phyloP scores from a whole-genome alignment of 2,797 vertebrate genomes.

The Hypotaenidia philippensis region DNA sequence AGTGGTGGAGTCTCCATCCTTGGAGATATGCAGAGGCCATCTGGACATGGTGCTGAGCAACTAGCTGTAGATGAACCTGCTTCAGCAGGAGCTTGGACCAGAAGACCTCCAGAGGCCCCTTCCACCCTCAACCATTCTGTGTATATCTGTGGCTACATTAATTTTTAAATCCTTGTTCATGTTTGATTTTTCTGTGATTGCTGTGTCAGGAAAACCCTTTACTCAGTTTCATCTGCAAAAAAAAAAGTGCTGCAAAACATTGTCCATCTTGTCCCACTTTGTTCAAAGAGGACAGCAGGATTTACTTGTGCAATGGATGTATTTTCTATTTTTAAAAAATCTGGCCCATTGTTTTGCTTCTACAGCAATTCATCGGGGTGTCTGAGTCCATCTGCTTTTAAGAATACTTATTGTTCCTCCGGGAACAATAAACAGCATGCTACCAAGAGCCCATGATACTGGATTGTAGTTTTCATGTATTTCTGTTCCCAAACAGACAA shows the following conservation, averaged over 20 bases:
- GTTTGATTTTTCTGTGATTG: neutral
- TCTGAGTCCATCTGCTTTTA: constrained; percentile 60
- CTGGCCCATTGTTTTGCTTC: constrained; percentile 45
- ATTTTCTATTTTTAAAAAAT: constrained; percentile 57
- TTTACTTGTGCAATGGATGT: neutral
- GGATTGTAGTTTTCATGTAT: constrained; percentile 9
- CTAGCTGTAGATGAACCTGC: neutral
- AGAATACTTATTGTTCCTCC: constrained; percentile 43
- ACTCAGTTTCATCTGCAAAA: neutral
- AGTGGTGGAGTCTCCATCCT: neutral
- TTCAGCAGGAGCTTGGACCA: neutral
- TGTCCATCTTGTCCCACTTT: neutral
- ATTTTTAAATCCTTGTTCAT: neutral
- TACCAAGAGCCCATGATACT: constrained; percentile 34
- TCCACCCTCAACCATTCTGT: neutral
- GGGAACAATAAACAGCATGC: constrained; percentile 52
- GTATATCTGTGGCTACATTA: neutral
- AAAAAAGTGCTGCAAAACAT: neutral
- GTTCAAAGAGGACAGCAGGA: neutral
- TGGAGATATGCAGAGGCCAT: neutral
- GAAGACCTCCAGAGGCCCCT: neutral
- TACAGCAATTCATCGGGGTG: neutral
- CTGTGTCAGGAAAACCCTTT: neutral
- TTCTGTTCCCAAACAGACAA: neutral
- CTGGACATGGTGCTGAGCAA: neutral